Evolutionary conservation across 2,888 invertebrate genomes (phyloP).

Genomic region (Synanthedon myopaeformis): DNA sequence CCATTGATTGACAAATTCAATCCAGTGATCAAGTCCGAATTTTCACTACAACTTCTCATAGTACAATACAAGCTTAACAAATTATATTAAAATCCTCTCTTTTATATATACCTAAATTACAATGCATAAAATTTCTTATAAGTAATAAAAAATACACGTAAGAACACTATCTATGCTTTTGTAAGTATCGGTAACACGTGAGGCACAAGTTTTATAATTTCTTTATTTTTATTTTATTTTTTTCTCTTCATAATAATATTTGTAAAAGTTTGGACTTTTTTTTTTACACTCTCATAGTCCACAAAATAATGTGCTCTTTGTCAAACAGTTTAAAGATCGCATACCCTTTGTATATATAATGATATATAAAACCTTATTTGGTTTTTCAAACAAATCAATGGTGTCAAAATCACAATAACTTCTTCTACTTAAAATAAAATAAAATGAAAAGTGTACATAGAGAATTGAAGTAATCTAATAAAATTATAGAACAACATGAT

Average conservation of each 20-base stretch:
- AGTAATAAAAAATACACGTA: conserved; percentile 61
- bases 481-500: no score
- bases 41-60: conserved; percentile 33
- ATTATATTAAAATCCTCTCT: conserved; percentile 64
- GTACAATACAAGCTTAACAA: conserved; percentile 57
- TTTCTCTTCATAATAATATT: background rate
- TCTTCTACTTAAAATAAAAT: conserved; percentile 8
- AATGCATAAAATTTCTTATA: conserved; percentile 56
- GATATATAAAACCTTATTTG: conserved; percentile 40
- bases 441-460: conserved; percentile 1
- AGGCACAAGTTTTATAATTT: conserved; percentile 37
- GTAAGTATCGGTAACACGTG: conserved; percentile 61
- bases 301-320: background rate
- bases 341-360: conserved; percentile 2
- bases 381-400: conserved; percentile 47
- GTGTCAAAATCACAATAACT: conserved; percentile 59
- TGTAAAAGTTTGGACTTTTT: background rate
- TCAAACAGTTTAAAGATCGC: no score
- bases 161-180: conserved; percentile 60
- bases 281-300: background rate
- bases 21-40: conserved; percentile 27
- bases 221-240: background rate
- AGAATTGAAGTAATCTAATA: background rate
- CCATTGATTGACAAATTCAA: background rate
- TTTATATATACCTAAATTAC: conserved; percentile 49